These are phyloP conservation scores for Narcine bancroftii DNA, from an alignment of 2,113 vertebrate species.

Conservation along the genomic window DNA sequence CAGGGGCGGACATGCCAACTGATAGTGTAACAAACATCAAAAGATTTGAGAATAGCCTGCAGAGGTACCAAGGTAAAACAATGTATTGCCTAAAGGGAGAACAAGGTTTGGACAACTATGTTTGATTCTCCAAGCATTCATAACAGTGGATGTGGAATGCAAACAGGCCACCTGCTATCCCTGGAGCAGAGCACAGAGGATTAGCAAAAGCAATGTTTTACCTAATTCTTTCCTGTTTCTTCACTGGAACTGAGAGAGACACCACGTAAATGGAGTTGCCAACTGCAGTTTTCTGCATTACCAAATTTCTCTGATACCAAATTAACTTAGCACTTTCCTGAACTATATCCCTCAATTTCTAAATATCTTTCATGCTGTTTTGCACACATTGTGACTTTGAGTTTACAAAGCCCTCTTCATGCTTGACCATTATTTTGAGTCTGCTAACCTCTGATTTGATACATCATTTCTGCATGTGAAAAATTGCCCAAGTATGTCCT, in stretches of 20 bases:
- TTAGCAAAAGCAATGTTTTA: background rate
- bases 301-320: background rate
- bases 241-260: background rate
- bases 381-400: no score
- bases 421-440: no score
- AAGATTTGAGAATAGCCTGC: background rate
- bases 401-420: no score
- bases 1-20: background rate
- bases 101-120: background rate
- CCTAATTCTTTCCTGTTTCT: no score
- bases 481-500: no score
- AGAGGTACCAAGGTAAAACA: background rate
- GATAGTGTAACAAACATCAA: conserved; percentile 5
- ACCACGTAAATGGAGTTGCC: background rate
- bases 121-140: background rate
- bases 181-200: background rate
- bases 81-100: background rate
- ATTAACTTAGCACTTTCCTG: no score
- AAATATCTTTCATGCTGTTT: no score
- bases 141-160: background rate
- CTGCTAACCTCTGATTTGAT: no score
- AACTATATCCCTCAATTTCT: no score
- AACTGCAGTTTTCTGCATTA: background rate
- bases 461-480: no score
- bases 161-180: background rate